These are phyloP conservation scores for Sicus ferrugineus DNA, from an alignment of 2,888 invertebrate species.

Conservation along the genomic window DNA sequence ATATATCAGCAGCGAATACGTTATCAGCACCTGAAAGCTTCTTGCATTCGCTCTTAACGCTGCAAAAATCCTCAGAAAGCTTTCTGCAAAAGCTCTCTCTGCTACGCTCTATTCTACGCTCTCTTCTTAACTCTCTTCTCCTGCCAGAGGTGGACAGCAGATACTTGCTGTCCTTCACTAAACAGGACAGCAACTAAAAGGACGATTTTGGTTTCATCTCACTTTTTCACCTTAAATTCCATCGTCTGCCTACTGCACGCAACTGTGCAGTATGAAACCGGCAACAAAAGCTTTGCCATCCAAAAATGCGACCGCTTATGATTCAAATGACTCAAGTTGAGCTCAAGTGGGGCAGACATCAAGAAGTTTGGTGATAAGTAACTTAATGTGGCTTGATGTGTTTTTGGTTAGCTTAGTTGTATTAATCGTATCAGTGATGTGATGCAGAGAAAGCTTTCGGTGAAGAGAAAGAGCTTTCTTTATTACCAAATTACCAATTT, in stretches of 20 bases:
- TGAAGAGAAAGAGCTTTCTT: too few relatives aligned
- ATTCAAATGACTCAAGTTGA: not conserved
- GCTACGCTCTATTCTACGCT: not conserved
- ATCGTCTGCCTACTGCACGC: too few relatives aligned
- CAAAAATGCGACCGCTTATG: not conserved
- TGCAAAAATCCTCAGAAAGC: not conserved
- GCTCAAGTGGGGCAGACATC: not conserved
- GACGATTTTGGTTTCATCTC: too few relatives aligned
- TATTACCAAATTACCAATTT: too few relatives aligned
- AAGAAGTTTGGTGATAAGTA: too few relatives aligned
- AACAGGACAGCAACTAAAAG: slow-evolving; percentile 24
- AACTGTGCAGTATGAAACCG: too few relatives aligned
- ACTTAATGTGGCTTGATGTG: slow-evolving; percentile 57
- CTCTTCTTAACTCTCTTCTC: not conserved
- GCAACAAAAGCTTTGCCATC: not conserved
- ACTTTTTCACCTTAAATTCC: too few relatives aligned
- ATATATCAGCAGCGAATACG: not conserved
- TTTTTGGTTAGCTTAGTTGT: slow-evolving; percentile 45
- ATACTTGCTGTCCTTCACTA: slow-evolving; percentile 10
- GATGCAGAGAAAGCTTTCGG: too few relatives aligned
- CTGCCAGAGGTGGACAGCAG: slow-evolving; percentile 8
- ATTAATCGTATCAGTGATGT: slow-evolving; percentile 9
- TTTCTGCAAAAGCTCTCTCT: not conserved
- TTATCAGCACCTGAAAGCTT: not conserved
- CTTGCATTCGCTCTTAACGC: too few relatives aligned